Evolutionary conservation across 2,113 vertebrate genomes (phyloP).

Genomic region (Smithornis capensis): DNA sequence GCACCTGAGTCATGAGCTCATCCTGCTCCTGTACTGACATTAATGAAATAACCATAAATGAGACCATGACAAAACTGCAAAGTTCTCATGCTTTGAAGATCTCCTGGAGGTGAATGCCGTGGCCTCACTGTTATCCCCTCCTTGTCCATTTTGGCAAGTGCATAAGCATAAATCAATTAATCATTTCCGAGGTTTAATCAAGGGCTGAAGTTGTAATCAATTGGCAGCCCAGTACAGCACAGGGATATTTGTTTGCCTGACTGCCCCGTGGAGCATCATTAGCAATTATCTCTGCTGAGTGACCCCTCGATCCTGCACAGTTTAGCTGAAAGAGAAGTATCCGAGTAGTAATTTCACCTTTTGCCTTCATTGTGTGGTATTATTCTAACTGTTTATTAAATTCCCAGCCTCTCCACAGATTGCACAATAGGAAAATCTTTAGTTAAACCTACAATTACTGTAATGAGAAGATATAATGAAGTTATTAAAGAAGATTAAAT

Average conservation of each 20-base stretch:
- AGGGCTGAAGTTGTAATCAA: conserved; percentile 43
- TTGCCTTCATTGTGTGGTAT: conserved; percentile 38
- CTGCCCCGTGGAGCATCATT: conserved; percentile 55
- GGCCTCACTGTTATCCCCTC: background rate
- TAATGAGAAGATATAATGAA: conserved; percentile 57
- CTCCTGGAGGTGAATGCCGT: background rate
- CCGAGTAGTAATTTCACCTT: conserved; percentile 61
- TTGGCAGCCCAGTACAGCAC: background rate
- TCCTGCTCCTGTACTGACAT: background rate
- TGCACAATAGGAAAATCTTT: conserved; percentile 13
- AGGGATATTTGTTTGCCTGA: conserved; percentile 31
- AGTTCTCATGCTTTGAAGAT: background rate
- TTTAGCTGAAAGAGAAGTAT: conserved; percentile 52
- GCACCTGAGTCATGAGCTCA: background rate
- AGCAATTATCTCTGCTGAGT: conserved; percentile 69
- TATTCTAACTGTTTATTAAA: conserved; percentile 59
- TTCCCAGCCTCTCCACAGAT: conserved; percentile 2
- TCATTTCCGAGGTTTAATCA: conserved; percentile 71
- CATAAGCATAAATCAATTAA: conserved; percentile 53
- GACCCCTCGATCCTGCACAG: conserved; percentile 48
- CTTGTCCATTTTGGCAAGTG: background rate
- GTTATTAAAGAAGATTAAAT: conserved; percentile 19
- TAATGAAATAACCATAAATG: background rate
- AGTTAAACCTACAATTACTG: conserved; percentile 48
- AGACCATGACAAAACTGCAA: background rate